Base-by-base conservation (phyloP, 2,113 vertebrate species). In the Oncorhynchus tshawytscha region DNA sequence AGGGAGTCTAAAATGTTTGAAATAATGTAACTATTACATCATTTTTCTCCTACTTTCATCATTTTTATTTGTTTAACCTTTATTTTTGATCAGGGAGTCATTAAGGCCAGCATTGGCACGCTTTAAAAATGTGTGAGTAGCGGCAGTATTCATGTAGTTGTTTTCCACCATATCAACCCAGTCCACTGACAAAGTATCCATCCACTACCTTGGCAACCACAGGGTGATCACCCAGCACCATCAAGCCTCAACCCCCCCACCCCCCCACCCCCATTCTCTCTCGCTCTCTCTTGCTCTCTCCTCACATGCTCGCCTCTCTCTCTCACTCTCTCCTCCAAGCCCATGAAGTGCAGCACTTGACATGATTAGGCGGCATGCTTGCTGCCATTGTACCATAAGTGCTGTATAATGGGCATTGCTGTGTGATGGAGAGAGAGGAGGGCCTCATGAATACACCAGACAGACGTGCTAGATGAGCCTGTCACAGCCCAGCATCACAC, bases 401-500 rank as follows among this genome's bases (percentile, higher is more conserved):
- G 78, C 75, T 77, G 81, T 85, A 78, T 84, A 88, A 88, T 87
- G 75, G 60, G 73, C 59, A 57, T 48, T 2, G 80, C 67, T 18
- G 59, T 72, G n/a, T 86, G 84, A 87, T 87, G 81, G 76, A 83
- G 81, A 78, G 83, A 75, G 70, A 83, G 80, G 78, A 79, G 81
- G 76, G 49, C 75, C 82, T 85, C 83, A 70, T 86, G 80, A 85
- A 86, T 82, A 82, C 51, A 18, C 73, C 79, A 81, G 72, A 82
- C 81, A 81, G 77, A 9, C 39, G 74, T 13, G 51, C 71, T 79
- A 75, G 76, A 89, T 85, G 81, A 90, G 81, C 81, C 79, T 85
- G 74, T 65, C 3, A 70, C 67, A 27, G 27, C 27, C 27, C 27
- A 27, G 27, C 27, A 27, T 27, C 27, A 27, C 2, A 27, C 27